Percentiles rank a stretch among this genome's conserved stretches.
These are phyloP conservation scores for Epinephelus coioides DNA, from an alignment of 2,797 vertebrate species.

Conservation along the genomic window DNA sequence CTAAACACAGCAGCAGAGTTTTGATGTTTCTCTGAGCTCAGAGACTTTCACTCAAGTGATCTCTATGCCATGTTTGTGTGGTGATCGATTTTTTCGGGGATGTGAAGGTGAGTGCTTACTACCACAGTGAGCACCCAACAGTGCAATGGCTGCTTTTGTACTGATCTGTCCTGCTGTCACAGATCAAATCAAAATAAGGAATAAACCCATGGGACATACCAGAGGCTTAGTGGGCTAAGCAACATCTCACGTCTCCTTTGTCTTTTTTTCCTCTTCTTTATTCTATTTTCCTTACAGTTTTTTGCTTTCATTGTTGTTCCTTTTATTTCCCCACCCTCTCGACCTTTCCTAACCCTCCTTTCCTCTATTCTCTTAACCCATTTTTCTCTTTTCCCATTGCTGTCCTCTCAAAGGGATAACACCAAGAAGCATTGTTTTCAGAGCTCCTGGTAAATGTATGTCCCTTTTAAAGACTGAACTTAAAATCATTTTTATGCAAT, in stretches of 20 bases:
- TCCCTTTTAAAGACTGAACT: slow-evolving; percentile 11
- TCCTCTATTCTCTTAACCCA: slow-evolving; percentile 21
- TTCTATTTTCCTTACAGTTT: slow-evolving; percentile 27
- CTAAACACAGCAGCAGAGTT: slow-evolving; percentile 15
- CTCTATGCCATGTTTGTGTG: slow-evolving; percentile 13
- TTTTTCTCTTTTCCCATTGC: slow-evolving; percentile 30
- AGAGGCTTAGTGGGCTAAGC: slow-evolving; percentile 24
- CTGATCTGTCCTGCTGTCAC: slow-evolving; percentile 53
- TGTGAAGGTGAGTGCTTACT: slow-evolving; percentile 43
- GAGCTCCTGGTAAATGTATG: slow-evolving; percentile 15
- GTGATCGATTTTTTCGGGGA: slow-evolving; percentile 44
- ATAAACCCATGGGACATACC: slow-evolving; percentile 46
- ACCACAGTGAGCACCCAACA: slow-evolving; percentile 36
- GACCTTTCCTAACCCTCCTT: slow-evolving; percentile 48
- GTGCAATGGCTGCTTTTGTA: slow-evolving; percentile 40
- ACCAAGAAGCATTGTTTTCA: slow-evolving; percentile 18
- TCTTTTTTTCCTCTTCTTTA: slow-evolving; percentile 40
- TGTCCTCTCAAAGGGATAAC: slow-evolving; percentile 34
- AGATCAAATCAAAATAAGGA: slow-evolving; percentile 57
- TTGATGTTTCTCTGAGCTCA: slow-evolving; percentile 20
- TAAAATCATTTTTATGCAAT: slow-evolving; percentile 1
- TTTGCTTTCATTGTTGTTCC: slow-evolving; percentile 35
- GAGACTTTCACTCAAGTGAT: slow-evolving; percentile 30
- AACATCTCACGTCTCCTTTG: slow-evolving; percentile 52
- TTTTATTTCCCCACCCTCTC: slow-evolving; percentile 57